phyloP scores from a whole-genome alignment of 2,797 vertebrate species.

The Rhinatrema bivittatum region DNA sequence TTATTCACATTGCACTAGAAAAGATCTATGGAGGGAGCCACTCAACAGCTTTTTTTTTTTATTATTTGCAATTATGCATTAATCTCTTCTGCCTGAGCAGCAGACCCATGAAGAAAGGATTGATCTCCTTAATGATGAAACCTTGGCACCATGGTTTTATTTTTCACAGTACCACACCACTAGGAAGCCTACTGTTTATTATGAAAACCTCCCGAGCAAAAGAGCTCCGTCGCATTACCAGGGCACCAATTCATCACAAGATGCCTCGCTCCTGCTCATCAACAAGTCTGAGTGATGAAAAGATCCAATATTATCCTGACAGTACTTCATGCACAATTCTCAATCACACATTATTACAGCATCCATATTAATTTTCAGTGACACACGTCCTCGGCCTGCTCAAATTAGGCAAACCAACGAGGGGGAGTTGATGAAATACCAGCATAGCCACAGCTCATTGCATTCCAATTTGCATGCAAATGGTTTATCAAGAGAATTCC shows the following conservation, averaged over 20 bases:
- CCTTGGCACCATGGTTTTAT: slow-evolving; percentile 61
- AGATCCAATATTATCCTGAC: slow-evolving; percentile 97
- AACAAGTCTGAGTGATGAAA: slow-evolving; percentile 97
- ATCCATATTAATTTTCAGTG: slow-evolving; percentile 99
- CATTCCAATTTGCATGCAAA: slow-evolving; percentile 99
- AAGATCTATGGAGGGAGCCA: too few species aligned
- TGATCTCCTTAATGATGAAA: slow-evolving; percentile 69
- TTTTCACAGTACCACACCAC: slow-evolving; percentile 65
- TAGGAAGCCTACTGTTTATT: slow-evolving; percentile 70
- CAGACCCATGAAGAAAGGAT: slow-evolving; percentile 55
- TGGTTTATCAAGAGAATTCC: slow-evolving; percentile 88
- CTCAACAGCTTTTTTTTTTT: too few species aligned
- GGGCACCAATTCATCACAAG: slow-evolving; percentile 67
- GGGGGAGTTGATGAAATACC: slow-evolving; percentile 94
- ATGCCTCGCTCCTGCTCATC: slow-evolving; percentile 78
- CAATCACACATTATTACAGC: slow-evolving; percentile 99
- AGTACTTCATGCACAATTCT: slow-evolving; percentile 85
- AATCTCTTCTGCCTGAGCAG: slow-evolving; percentile 49
- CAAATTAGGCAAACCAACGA: slow-evolving; percentile 87
- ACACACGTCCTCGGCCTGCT: slow-evolving; percentile 89
- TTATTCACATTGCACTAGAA: too few species aligned
- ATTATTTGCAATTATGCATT: slow-evolving; percentile 48
- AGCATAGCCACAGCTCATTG: slow-evolving; percentile 98
- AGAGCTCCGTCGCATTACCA: slow-evolving; percentile 64
- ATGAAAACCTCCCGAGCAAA: slow-evolving; percentile 72